Conservation (phyloP, 37 sponge, comb jelly and placozoan species). For the Ianthella basta region DNA sequence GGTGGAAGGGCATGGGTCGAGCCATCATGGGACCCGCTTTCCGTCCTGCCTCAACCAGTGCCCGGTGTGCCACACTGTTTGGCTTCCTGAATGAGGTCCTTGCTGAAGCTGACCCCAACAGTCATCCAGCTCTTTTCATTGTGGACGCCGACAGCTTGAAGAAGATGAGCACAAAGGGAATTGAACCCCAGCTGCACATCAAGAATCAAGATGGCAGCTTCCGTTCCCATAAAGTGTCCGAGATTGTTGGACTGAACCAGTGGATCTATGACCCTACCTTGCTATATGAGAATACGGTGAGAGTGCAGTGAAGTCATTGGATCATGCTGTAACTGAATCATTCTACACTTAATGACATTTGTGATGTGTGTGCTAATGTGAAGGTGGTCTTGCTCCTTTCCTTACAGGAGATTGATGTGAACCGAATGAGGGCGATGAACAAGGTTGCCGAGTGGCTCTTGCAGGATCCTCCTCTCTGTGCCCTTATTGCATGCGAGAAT, state of each 20-base stretch:
- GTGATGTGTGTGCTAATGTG: too few species aligned
- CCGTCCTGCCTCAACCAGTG: not conserved
- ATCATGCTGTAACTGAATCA: too few species aligned
- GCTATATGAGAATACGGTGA: not conserved
- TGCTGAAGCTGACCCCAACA: not conserved
- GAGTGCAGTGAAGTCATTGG: too few species aligned
- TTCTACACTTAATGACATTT: too few species aligned
- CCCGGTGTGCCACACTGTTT: not conserved
- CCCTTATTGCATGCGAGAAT: constrained; percentile 20
- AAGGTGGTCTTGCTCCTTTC: too few species aligned
- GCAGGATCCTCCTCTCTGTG: not conserved
- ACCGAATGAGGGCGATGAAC: not conserved
- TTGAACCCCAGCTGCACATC: not conserved
- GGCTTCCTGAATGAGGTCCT: not conserved
- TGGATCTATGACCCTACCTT: constrained; percentile 22
- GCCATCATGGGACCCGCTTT: constrained; percentile 4
- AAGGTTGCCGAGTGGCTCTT: constrained; percentile 30
- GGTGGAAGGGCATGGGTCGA: not conserved
- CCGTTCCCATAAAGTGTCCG: not conserved
- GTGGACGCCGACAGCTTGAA: not conserved
- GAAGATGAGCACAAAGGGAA: not conserved
- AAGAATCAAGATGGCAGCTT: not conserved
- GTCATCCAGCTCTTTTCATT: not conserved
- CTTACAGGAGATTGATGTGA: not conserved
- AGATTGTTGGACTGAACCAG: constrained; percentile 10